A percentile compares a stretch with the other conserved stretches of the same genome.
Evolutionary conservation across 2,888 invertebrate genomes (phyloP).

Genomic region (Parthenolecanium corni): DNA sequence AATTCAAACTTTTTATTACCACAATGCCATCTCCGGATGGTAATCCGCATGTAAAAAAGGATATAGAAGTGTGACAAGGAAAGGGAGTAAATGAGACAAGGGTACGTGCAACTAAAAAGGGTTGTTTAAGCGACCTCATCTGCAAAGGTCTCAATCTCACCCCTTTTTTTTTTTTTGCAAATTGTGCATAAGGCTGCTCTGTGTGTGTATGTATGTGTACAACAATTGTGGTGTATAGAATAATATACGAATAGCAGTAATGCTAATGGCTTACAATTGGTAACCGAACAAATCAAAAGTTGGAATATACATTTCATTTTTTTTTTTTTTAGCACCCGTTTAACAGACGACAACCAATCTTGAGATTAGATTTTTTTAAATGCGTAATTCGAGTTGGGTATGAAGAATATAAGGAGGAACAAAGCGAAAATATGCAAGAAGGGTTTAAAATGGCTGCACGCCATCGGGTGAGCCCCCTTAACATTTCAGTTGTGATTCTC

Average conservation of each 20-base stretch:
- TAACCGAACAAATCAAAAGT: conserved; percentile 1
- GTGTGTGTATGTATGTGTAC: background rate
- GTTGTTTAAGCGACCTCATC: background rate
- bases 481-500: no score
- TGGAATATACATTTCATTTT: background rate
- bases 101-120: background rate
- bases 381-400: no score
- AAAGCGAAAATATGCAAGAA: no score
- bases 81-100: no score
- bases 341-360: no score
- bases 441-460: no score
- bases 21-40: background rate
- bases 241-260: background rate
- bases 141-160: background rate
- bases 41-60: background rate
- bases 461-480: no score
- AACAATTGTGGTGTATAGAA: no score
- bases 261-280: conserved; percentile 1
- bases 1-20: background rate
- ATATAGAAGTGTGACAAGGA: background rate
- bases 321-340: background rate
- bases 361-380: no score
- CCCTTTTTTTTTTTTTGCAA: background rate
- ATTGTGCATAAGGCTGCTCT: background rate
- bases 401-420: no score